Conservation (phyloP, 2,797 vertebrate species). For the Babyrousa celebensis region DNA sequence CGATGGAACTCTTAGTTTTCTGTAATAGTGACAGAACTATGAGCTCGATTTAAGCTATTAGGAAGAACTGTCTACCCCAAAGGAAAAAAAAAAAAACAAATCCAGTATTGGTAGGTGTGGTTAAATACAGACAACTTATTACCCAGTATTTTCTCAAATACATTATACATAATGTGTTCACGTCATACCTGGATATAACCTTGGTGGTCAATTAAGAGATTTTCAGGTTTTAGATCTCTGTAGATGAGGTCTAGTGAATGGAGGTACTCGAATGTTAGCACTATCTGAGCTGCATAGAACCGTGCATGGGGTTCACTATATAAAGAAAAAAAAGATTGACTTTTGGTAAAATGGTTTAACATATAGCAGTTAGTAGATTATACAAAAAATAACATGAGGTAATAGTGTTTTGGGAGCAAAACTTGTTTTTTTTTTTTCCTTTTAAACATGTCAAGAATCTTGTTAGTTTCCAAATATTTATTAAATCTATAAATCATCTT, state of each 20-base stretch:
- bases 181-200: slow-evolving; percentile 98
- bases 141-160: slow-evolving; percentile 48
- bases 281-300: slow-evolving; percentile 99
- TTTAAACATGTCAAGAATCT: slow-evolving; percentile 49
- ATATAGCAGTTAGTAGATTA: slow-evolving; percentile 35
- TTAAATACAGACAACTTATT: slow-evolving; percentile 55
- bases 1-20: neutral
- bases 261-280: slow-evolving; percentile 99
- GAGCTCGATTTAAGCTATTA: slow-evolving; percentile 47
- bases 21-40: neutral
- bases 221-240: slow-evolving; percentile 99
- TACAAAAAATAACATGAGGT: neutral
- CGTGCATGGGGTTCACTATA: slow-evolving; percentile 99
- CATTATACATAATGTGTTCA: slow-evolving; percentile 50
- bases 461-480: slow-evolving; percentile 64
- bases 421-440: neutral
- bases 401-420: neutral
- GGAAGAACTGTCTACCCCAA: neutral
- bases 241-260: slow-evolving; percentile 99
- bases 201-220: slow-evolving; percentile 99
- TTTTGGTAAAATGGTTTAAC: slow-evolving; percentile 67
- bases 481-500: slow-evolving; percentile 45
- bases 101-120: neutral
- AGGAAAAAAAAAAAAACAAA: neutral
- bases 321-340: slow-evolving; percentile 87